Evolutionary conservation across 2,113 vertebrate genomes (phyloP).

Genomic region (Cyprinodon tularosa): DNA sequence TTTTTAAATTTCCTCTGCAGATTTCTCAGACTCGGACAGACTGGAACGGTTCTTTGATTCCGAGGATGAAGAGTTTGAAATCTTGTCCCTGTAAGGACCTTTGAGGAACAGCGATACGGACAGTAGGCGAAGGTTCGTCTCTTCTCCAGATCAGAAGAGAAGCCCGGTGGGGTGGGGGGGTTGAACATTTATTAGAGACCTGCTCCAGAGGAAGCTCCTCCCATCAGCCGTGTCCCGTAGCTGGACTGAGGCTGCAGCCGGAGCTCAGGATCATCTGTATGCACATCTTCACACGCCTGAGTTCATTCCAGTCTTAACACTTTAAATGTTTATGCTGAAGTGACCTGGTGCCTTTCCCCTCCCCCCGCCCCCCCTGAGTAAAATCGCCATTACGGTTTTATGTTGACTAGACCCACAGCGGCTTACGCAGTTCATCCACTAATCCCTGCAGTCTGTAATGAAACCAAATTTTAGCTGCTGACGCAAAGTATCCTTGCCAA

Average conservation of each 20-base stretch:
- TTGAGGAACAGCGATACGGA: constrained; percentile 24
- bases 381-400: constrained; percentile 74
- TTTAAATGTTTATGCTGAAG: constrained; percentile 77
- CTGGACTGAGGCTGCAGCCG: constrained; percentile 61
- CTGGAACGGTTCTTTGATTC: constrained; percentile 98
- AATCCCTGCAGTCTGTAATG: constrained; percentile 64
- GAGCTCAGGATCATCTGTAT: constrained; percentile 71
- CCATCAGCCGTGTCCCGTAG: constrained; percentile 60
- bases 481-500: constrained; percentile 60
- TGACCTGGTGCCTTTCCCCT: constrained; percentile 82
- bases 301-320: constrained; percentile 80
- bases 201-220: constrained; percentile 63
- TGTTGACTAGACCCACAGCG: constrained; percentile 57
- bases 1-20: constrained; percentile 66
- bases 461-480: constrained; percentile 68
- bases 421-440: constrained; percentile 58
- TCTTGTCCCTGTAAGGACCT: constrained; percentile 90
- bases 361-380: constrained; percentile 65
- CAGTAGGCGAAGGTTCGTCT: constrained; percentile 33
- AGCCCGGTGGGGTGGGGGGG: constrained; percentile 48
- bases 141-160: constrained; percentile 61
- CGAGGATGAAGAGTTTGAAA: constrained; percentile 98
- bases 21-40: constrained; percentile 92
- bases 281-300: constrained; percentile 66
- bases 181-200: constrained; percentile 58